Conservation (phyloP, 2,888 invertebrate species). For the Drosophila robusta region DNA sequence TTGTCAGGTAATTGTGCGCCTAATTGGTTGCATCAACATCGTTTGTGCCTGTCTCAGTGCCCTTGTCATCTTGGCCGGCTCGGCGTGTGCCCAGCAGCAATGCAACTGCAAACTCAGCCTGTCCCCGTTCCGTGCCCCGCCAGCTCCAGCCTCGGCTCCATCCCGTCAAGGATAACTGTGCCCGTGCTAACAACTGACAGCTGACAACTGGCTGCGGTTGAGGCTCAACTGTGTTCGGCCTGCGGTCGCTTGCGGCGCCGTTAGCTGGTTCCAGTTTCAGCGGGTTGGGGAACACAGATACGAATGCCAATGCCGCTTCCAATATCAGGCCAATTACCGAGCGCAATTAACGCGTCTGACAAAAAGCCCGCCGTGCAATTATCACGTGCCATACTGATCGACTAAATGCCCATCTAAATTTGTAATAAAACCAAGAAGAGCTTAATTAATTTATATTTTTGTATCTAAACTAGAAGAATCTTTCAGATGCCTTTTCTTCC, state of each 20-base stretch:
- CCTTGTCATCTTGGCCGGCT: conserved; percentile 21
- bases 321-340: conserved; percentile 21
- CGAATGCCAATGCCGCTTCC: neutral
- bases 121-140: neutral
- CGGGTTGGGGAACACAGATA: neutral
- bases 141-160: neutral
- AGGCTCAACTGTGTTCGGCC: conserved; percentile 4
- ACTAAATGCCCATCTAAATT: too few species aligned
- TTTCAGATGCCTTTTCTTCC: too few species aligned
- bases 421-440: too few species aligned
- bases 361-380: neutral
- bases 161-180: too few species aligned
- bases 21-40: conserved; percentile 73
- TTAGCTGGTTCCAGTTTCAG: neutral
- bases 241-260: conserved; percentile 16
- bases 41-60: conserved; percentile 22
- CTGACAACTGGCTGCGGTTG: conserved; percentile 21
- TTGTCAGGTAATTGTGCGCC: conserved; percentile 57
- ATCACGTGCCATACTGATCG: too few species aligned
- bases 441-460: too few species aligned
- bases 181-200: neutral
- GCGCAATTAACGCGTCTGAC: conserved; percentile 33
- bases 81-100: conserved; percentile 6
- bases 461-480: too few species aligned
- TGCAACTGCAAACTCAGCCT: conserved; percentile 1